phyloP scores from a whole-genome alignment of 2,113 vertebrate species.

The Menidia beryllina region DNA sequence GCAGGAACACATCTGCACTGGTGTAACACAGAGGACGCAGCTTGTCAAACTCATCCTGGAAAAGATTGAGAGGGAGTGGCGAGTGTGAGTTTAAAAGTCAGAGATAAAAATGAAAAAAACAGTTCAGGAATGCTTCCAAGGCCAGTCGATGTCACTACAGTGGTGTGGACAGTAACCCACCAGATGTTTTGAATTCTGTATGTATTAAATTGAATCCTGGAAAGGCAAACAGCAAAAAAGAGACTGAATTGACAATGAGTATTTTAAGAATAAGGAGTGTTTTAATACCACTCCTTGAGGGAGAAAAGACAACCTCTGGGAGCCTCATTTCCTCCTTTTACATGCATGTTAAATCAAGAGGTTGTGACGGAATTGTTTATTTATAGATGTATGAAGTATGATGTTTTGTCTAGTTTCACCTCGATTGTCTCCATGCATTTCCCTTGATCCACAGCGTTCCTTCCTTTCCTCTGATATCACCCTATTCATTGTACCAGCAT shows the following conservation, averaged over 20 bases:
- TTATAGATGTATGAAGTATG: background rate
- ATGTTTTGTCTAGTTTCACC: slow-evolving; percentile 3
- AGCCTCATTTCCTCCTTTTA: background rate
- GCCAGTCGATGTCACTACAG: background rate
- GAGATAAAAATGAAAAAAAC: background rate
- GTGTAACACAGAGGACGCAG: slow-evolving; percentile 95
- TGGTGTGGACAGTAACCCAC: background rate
- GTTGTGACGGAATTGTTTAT: background rate
- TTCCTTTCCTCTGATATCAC: slow-evolving; percentile 27
- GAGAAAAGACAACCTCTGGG: background rate
- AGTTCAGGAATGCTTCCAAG: background rate
- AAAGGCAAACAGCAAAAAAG: background rate
- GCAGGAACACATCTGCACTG: slow-evolving; percentile 92
- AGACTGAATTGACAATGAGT: background rate
- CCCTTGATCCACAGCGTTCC: slow-evolving; percentile 14
- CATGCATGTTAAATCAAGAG: background rate
- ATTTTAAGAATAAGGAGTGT: slow-evolving; percentile 5
- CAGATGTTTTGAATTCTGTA: background rate
- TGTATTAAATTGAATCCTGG: too few relatives aligned
- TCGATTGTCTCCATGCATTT: background rate
- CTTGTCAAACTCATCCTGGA: slow-evolving; percentile 96
- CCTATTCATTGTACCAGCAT: slow-evolving; percentile 12
- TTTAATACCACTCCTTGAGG: background rate
- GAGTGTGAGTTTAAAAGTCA: background rate
- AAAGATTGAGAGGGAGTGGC: background rate